Evolutionary conservation across 2,797 vertebrate species (phyloP).

Genomic region (Falco concolor): DNA sequence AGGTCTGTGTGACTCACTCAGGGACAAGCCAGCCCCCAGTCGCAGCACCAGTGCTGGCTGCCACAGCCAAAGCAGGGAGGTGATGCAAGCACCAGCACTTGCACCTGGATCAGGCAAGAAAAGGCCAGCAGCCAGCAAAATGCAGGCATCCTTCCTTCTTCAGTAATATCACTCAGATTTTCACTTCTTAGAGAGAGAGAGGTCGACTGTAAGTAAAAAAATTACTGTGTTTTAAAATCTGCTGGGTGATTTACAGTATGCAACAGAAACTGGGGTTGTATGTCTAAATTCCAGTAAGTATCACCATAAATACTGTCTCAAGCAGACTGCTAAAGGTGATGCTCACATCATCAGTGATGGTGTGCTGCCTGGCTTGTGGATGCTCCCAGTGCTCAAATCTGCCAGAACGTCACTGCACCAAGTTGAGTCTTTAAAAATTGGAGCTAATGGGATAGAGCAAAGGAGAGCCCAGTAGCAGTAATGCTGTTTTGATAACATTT

Average conservation of each 20-base stretch:
- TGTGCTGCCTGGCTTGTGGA: background rate
- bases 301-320: background rate
- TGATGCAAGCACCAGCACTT: background rate
- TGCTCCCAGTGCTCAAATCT: background rate
- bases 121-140: background rate
- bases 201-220: background rate
- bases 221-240: background rate
- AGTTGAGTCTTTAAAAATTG: background rate
- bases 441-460: background rate
- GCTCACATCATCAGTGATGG: background rate
- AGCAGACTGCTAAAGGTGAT: background rate
- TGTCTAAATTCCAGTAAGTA: background rate
- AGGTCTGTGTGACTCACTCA: rapidly evolving
- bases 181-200: background rate
- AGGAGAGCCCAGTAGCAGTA: background rate
- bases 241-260: background rate
- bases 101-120: background rate
- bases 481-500: background rate
- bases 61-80: rapidly evolving
- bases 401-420: background rate
- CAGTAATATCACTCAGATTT: background rate
- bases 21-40: background rate
- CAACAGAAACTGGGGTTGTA: background rate
- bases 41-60: background rate
- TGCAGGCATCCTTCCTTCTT: background rate